Evolutionary conservation across 2,888 invertebrate species (phyloP).

Genomic region (Melanargia galathea): DNA sequence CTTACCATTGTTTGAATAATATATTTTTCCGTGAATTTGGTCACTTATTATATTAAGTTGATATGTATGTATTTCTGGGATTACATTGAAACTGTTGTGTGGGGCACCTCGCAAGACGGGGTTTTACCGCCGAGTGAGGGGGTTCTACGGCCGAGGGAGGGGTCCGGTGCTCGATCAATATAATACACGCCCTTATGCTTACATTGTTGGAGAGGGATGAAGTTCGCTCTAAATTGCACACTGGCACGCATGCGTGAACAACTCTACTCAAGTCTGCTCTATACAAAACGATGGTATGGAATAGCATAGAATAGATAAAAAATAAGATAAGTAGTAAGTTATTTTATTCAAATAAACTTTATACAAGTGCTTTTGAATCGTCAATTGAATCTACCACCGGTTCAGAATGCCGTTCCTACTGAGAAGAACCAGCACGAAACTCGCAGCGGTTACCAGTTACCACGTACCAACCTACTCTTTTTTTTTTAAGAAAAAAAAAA

Average conservation of each 20-base stretch:
- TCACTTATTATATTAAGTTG: not conserved
- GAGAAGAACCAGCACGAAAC: no score
- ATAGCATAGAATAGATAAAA: no score
- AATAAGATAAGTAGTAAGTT: no score
- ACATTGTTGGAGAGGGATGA: slow-evolving; percentile 16
- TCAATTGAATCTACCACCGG: no score
- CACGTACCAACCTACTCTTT: no score
- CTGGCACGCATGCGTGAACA: slow-evolving; percentile 9
- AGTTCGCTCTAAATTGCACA: not conserved
- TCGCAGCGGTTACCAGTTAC: no score
- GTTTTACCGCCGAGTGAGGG: not conserved
- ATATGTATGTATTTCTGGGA: not conserved
- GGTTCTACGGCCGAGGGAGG: not conserved
- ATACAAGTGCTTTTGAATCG: no score
- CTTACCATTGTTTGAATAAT: not conserved
- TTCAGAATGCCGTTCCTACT: no score
- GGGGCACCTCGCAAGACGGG: not conserved
- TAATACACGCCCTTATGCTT: not conserved
- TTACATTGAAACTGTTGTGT: not conserved
- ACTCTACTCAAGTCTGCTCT: not conserved
- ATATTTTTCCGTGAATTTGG: not conserved
- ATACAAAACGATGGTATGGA: not conserved
- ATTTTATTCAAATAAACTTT: no score
- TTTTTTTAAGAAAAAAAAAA: no score
- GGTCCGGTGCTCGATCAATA: not conserved